phyloP scores from a whole-genome alignment of 1,140 invertebrate genomes.

The Neomicropteryx cornuta region DNA sequence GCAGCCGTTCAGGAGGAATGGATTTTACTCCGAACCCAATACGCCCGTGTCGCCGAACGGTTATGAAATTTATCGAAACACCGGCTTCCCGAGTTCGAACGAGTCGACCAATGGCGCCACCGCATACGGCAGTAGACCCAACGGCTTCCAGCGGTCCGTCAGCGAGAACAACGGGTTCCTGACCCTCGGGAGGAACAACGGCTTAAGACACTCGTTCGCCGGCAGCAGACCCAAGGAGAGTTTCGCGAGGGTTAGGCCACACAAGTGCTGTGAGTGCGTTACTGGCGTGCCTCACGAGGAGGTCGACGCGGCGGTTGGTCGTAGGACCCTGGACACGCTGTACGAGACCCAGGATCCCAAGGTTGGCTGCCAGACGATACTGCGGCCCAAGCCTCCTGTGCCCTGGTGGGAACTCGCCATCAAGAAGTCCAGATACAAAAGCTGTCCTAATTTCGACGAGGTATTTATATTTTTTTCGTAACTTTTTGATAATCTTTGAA shows the following conservation, averaged over 20 bases:
- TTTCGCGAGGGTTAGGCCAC: constrained; percentile 22
- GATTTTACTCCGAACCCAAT: constrained; percentile 38
- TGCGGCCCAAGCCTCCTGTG: constrained; percentile 49
- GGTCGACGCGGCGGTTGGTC: constrained; percentile 19
- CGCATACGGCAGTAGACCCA: constrained; percentile 13
- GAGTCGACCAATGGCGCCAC: constrained; percentile 9
- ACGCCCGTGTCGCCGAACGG: constrained; percentile 21
- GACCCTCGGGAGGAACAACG: constrained; percentile 32
- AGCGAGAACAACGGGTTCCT: constrained; percentile 35
- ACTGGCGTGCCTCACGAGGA: constrained; percentile 32
- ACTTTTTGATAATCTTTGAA: too few species aligned
- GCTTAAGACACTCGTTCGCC: constrained; percentile 37
- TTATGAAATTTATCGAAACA: constrained; percentile 1
- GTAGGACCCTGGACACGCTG: constrained; percentile 33
- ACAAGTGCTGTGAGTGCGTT: constrained; percentile 39
- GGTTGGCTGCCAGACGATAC: constrained; percentile 48
- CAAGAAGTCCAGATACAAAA: constrained; percentile 55
- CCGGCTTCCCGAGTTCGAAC: constrained; percentile 10
- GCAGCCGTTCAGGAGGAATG: constrained; percentile 30
- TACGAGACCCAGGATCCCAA: constrained; percentile 45
- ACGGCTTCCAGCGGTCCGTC: constrained; percentile 31
- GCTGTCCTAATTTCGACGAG: constrained; percentile 56
- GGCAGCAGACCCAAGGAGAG: constrained; percentile 26
- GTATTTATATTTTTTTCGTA: constrained; percentile 28
- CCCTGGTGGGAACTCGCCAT: constrained; percentile 82